A percentile compares a stretch with the other conserved stretches of the same genome.
phyloP scores from a whole-genome alignment of 2,113 vertebrate genomes.

The Calidris pugnax region DNA sequence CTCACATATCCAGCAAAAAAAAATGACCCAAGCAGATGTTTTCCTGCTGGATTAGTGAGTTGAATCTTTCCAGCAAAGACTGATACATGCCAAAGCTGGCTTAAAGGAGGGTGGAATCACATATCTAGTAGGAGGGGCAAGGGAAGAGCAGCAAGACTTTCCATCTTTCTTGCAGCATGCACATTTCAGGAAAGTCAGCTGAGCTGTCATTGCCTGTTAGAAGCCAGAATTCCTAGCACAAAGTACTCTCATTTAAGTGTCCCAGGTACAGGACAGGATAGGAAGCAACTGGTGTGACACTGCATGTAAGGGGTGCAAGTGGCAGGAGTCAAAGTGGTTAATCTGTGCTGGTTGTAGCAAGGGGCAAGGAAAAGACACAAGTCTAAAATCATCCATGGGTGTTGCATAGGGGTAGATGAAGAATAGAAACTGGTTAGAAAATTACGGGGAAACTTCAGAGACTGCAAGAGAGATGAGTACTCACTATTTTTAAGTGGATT shows the following conservation, averaged over 20 bases:
- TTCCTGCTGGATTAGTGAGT: not conserved
- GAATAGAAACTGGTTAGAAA: not conserved
- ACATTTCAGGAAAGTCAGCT: not conserved
- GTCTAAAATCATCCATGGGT: not conserved
- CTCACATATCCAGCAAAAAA: not conserved
- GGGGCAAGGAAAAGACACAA: not conserved
- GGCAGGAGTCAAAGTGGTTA: not conserved
- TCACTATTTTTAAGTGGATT: constrained; percentile 52
- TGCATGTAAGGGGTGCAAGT: not conserved
- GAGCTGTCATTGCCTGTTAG: not conserved
- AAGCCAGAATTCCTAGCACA: not conserved
- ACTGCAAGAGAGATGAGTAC: not conserved
- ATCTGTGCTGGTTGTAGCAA: not conserved
- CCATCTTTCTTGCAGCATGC: not conserved
- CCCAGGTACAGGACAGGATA: not conserved
- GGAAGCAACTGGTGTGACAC: not conserved
- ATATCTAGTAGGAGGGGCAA: not conserved
- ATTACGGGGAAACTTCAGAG: not conserved
- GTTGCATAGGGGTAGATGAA: not conserved
- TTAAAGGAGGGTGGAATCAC: not conserved
- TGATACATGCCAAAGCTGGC: not conserved
- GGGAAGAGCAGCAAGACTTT: not conserved
- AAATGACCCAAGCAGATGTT: not conserved
- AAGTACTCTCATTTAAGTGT: not conserved
- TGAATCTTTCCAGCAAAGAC: not conserved